phyloP scores from a whole-genome alignment of 2,113 vertebrate genomes.

The Spheniscus mendiculus region DNA sequence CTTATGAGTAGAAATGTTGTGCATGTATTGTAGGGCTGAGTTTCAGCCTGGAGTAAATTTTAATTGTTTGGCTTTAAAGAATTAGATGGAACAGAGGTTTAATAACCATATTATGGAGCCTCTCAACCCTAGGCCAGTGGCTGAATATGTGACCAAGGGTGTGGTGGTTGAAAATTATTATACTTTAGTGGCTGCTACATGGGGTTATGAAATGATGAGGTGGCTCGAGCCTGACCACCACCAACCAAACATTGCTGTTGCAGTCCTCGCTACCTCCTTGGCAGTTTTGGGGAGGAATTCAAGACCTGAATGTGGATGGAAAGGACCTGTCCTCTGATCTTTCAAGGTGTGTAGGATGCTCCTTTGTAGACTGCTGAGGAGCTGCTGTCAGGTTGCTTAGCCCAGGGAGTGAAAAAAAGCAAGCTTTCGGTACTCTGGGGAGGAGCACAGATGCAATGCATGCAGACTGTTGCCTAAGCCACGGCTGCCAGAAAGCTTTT shows the following conservation, averaged over 20 bases:
- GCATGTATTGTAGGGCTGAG: accelerated
- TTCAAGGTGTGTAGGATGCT: neutral
- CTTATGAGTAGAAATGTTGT: neutral
- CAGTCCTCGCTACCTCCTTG: neutral
- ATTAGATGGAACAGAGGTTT: neutral
- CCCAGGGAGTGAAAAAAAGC: neutral
- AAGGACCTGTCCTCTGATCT: neutral
- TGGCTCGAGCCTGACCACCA: no score
- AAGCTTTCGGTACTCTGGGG: neutral
- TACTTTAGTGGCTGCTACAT: neutral
- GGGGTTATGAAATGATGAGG: accelerated
- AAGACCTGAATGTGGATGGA: neutral
- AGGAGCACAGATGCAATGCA: neutral
- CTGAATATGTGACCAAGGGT: neutral
- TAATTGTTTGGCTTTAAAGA: neutral
- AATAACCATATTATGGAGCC: neutral
- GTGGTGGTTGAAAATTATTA: neutral
- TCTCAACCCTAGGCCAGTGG: neutral
- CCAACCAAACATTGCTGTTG: neutral
- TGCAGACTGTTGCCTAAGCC: accelerated
- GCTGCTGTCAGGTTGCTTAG: neutral
- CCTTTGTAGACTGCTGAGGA: neutral
- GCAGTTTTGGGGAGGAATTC: neutral
- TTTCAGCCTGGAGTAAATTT: neutral
- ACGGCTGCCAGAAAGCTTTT: neutral